Evolutionary conservation across 2,113 vertebrate species (phyloP).

Genomic region (Gambusia affinis): DNA sequence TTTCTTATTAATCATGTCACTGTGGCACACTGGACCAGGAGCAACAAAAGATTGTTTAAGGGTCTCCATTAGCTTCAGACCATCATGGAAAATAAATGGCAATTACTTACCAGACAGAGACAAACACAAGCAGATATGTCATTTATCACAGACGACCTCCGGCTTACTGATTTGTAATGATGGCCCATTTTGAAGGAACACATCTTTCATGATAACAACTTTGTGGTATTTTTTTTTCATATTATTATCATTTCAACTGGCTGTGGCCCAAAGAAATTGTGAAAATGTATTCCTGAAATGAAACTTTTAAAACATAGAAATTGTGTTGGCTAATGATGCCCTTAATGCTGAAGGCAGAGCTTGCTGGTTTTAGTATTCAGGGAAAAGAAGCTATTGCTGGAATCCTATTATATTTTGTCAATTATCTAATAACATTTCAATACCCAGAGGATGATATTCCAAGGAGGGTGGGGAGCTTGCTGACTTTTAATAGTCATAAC

Average conservation of each 20-base stretch:
- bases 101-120: background rate
- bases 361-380: conserved; percentile 11
- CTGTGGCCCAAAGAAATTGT: background rate
- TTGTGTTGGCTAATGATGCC: too few species aligned
- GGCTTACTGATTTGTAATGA: background rate
- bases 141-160: background rate
- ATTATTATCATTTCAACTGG: background rate
- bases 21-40: background rate
- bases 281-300: background rate
- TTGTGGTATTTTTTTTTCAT: background rate
- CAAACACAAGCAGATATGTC: background rate
- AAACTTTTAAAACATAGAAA: background rate
- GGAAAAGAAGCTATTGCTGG: background rate
- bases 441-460: background rate
- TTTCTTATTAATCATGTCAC: background rate
- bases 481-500: background rate
- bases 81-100: background rate
- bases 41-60: background rate
- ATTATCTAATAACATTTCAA: background rate
- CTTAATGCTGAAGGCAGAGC: background rate
- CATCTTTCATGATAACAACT: background rate
- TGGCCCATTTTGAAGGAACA: background rate
- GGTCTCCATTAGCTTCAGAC: background rate
- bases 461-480: background rate
- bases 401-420: conserved; percentile 3